Base-by-base conservation (phyloP, 2,113 vertebrate genomes). In the Microtus montanus region DNA sequence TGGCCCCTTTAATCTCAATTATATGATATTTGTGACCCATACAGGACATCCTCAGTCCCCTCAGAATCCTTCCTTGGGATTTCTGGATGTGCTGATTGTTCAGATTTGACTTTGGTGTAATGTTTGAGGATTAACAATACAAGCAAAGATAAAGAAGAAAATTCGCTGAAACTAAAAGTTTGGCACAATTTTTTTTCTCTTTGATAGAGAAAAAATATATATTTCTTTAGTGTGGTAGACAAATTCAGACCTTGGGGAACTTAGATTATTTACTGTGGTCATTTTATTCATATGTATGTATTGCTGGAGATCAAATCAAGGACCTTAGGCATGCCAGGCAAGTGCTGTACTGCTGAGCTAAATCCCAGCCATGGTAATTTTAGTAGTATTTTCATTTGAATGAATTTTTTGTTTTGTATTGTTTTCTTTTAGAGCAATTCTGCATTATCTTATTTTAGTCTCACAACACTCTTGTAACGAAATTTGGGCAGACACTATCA, bases 361-460 rank as follows among this genome's bases (percentile, higher is more conserved):
- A 17, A 41, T 41, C 61, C 61, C 61, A 64, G 61, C 38, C 82
- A 44, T 44, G 38, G 38, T 64, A 52, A 54, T 49, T 68, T 52
- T 38, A 70, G 0, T 19, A 79, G 80, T 49, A 71, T 77, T 87
- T 93, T 12, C 5, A 84, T 91, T 73, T 80, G 9, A 41, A 22
- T 92, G 47, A 66, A 77, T 26, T 63, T 89, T 92, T 94, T 71
- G 52, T 47, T 73, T 77, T 54, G 17, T 54, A 6, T 58, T 58
- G 54, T 58, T 79, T 79, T 47, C 66, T 82, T 89, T 61, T 73
- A 87, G 22, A 92, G 24, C 7, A 49, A 4, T 86, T 95, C 47
- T 96, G n/a, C 5, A 28, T 93, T 26, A 47, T 89, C 44, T 91
- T 61, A 71, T 95, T 87, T 92, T 64, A 87, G 74, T 95, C 63